Evolutionary conservation across 2,888 invertebrate species (phyloP), one percentile per base, ranked within the genome.

Genomic region (Geophilus truncorum): DNA sequence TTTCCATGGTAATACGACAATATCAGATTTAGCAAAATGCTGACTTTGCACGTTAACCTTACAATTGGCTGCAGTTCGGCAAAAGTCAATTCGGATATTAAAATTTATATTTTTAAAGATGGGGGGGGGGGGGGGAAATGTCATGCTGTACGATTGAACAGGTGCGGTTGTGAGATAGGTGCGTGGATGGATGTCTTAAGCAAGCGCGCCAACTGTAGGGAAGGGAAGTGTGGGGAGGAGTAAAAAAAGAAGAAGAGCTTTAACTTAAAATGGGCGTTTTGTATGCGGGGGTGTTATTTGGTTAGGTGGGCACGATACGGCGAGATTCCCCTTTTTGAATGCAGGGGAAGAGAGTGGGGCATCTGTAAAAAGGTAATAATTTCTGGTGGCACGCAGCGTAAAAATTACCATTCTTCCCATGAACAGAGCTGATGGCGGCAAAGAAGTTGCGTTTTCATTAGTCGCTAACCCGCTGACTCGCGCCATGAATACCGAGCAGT

Each of bases 401-500:
- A 62, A 79, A 79, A 79, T 79, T 79, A 62, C 79, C 79, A 79
- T 79, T 79, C 79, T 36, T 18, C 30, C 62, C 79, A 79, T 79
- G 79, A 79, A 79, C 79, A 62, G 62, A 30, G 32, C 28, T 62
- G 79, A 79, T 79, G 79, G 79, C 62, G 79, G 57, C 62, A 62
- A 79, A 79, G 57, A 79, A 79, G 79, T 79, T 23, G 79, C 62
- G 62, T 79, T 79, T 79, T 79, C 79, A 79, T 79, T 79, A 79
- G 62, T 57, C 32, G 79, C 79, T 62, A 79, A 79, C 79, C 79
- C 79, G 36, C 62, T 32, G 79, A 28, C 28, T 32, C 79, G 57
- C 57, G 62, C 32, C 79, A 79, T 79, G 79, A 79, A 79, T 79
- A 79, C 79, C 28, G 79, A 79, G 23, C 79, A 79, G 62, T 28